Percentiles rank a stretch among this genome's conserved stretches.
These are phyloP conservation scores for Apamea crenata DNA, from an alignment of 2,888 invertebrate species.

Conservation along the genomic window DNA sequence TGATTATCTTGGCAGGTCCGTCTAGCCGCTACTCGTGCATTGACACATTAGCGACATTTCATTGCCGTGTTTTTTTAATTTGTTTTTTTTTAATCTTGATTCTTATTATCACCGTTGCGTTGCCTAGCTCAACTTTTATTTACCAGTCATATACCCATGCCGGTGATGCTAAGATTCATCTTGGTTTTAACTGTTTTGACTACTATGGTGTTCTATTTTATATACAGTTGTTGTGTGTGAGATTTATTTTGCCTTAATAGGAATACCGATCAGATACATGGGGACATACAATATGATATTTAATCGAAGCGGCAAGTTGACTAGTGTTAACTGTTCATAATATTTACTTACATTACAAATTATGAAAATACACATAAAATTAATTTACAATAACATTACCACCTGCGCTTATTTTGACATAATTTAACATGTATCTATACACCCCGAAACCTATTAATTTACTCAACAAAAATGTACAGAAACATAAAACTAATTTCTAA, in stretches of 20 bases:
- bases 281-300: slow-evolving; percentile 46
- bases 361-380: slow-evolving; percentile 31
- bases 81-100: slow-evolving; percentile 65
- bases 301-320: slow-evolving; percentile 63
- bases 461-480: slow-evolving; percentile 57
- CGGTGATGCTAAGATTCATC: slow-evolving; percentile 76
- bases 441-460: slow-evolving; percentile 38
- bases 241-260: slow-evolving; percentile 57
- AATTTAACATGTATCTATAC: slow-evolving; percentile 50
- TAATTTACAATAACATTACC: slow-evolving; percentile 36
- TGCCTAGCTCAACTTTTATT: slow-evolving; percentile 15
- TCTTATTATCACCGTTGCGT: slow-evolving; percentile 73
- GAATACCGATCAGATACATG: slow-evolving; percentile 49
- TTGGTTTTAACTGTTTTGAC: slow-evolving; percentile 65
- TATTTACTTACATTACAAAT: slow-evolving; percentile 28
- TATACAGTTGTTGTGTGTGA: slow-evolving; percentile 72
- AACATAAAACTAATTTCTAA: slow-evolving; percentile 57
- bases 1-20: slow-evolving; percentile 96
- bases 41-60: slow-evolving; percentile 73
- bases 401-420: slow-evolving; percentile 49
- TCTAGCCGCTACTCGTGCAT: slow-evolving; percentile 73
- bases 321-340: slow-evolving; percentile 34
- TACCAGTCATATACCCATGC: slow-evolving; percentile 11
- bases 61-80: slow-evolving; percentile 72
- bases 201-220: slow-evolving; percentile 72